Evolutionary conservation across 2,797 vertebrate species (phyloP).

Genomic region (Xenentodon cancila): DNA sequence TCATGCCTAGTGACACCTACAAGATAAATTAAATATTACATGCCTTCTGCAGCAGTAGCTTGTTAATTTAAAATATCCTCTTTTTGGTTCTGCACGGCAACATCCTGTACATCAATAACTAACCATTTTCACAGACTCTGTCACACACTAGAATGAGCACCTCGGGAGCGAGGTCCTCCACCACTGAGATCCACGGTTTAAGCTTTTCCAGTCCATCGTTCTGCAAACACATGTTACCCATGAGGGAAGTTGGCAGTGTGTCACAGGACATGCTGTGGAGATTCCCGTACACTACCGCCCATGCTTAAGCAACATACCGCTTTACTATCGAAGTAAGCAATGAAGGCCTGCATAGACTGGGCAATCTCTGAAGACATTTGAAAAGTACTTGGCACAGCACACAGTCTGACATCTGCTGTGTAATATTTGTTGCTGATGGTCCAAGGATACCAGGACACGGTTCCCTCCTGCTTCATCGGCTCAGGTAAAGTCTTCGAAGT

Average conservation of each 20-base stretch:
- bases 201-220: conserved; percentile 88
- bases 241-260: background rate
- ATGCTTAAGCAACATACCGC: conserved; percentile 74
- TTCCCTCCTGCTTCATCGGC: conserved; percentile 74
- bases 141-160: conserved; percentile 97
- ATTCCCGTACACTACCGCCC: background rate
- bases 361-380: conserved; percentile 88
- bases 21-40: conserved; percentile 1
- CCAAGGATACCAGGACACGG: conserved; percentile 93
- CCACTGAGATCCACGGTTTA: conserved; percentile 90
- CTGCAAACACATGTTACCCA: conserved; percentile 71
- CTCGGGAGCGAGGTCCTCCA: conserved; percentile 92
- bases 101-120: conserved; percentile 11
- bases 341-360: conserved; percentile 91
- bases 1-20: conserved; percentile 90
- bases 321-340: conserved; percentile 94
- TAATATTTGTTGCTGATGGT: conserved; percentile 99
- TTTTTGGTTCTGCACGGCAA: background rate
- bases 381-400: conserved; percentile 87
- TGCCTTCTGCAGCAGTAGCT: background rate
- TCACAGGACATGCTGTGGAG: background rate
- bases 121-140: conserved; percentile 90
- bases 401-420: conserved; percentile 90
- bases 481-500: conserved; percentile 80
- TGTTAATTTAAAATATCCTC: background rate